Conservation (phyloP, 1,140 invertebrate species). For the Nymphalis io region DNA sequence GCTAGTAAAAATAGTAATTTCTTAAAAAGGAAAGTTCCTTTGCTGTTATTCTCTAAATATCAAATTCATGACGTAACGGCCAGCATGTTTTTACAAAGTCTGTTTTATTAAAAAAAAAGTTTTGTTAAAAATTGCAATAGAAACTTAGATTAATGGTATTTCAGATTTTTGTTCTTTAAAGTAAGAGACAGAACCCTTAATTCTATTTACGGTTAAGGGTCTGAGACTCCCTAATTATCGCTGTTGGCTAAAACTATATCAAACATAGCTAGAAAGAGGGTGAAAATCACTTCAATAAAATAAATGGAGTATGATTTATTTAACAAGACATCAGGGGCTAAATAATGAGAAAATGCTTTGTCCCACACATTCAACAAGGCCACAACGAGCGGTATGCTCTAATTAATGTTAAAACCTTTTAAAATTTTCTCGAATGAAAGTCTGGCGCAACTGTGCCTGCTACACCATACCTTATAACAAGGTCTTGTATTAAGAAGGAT, state of each 20-base stretch:
- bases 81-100: too few relatives aligned
- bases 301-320: neutral
- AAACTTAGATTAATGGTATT: too few relatives aligned
- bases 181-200: neutral
- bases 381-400: constrained; percentile 7
- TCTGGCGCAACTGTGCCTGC: constrained; percentile 14
- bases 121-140: too few relatives aligned
- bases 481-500: constrained; percentile 33
- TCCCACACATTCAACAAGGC: neutral
- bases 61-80: too few relatives aligned
- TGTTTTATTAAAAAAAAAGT: too few relatives aligned
- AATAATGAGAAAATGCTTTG: constrained; percentile 12
- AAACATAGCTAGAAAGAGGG: neutral
- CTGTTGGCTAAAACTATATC: neutral
- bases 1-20: too few relatives aligned
- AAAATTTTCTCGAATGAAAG: constrained; percentile 17
- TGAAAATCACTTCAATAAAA: neutral
- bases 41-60: too few relatives aligned
- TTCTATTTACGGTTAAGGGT: neutral
- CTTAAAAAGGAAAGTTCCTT: too few relatives aligned
- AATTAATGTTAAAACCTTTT: constrained; percentile 18
- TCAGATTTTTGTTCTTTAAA: neutral
- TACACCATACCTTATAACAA: constrained; percentile 27
- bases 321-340: neutral
- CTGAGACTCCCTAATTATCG: neutral